A percentile compares a stretch with the other conserved stretches of the same genome.
Conservation (phyloP, 2,888 invertebrate species). For the Stenoptilia bipunctidactyla region DNA sequence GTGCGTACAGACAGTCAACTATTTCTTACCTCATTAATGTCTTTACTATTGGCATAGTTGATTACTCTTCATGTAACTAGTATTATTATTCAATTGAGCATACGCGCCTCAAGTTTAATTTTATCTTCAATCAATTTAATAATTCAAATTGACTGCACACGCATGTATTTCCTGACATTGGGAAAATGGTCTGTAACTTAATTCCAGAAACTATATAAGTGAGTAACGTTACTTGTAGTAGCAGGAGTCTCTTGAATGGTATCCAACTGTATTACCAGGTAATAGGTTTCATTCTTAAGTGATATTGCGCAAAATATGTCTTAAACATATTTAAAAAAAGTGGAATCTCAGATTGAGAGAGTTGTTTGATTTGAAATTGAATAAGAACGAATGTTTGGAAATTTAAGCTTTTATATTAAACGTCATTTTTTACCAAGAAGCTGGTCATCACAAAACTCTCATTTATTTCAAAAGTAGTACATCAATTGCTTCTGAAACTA, state of each 20-base stretch:
- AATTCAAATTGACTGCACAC: background rate
- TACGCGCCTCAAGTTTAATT: constrained; percentile 19
- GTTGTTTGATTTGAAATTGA: background rate
- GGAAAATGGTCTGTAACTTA: background rate
- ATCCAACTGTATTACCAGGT: too few relatives aligned
- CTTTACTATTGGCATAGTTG: constrained; percentile 14
- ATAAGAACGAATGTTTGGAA: too few relatives aligned
- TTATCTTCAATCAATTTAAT: background rate
- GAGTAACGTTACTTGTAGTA: too few relatives aligned
- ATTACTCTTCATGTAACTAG: constrained; percentile 31
- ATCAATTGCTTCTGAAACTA: too few relatives aligned
- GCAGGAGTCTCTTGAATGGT: too few relatives aligned
- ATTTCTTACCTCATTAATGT: constrained; percentile 9
- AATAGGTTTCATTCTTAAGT: too few relatives aligned
- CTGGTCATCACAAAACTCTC: too few relatives aligned
- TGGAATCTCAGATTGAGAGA: background rate
- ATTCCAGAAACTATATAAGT: too few relatives aligned
- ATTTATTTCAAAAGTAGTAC: too few relatives aligned
- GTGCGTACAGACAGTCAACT: too few relatives aligned
- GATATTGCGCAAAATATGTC: background rate
- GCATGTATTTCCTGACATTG: background rate
- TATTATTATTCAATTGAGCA: constrained; percentile 45
- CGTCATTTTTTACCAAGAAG: too few relatives aligned
- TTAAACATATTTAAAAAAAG: background rate
- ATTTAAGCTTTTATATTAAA: too few relatives aligned